Conservation (phyloP, 2,113 vertebrate species). For the Probosciger aterrimus region DNA sequence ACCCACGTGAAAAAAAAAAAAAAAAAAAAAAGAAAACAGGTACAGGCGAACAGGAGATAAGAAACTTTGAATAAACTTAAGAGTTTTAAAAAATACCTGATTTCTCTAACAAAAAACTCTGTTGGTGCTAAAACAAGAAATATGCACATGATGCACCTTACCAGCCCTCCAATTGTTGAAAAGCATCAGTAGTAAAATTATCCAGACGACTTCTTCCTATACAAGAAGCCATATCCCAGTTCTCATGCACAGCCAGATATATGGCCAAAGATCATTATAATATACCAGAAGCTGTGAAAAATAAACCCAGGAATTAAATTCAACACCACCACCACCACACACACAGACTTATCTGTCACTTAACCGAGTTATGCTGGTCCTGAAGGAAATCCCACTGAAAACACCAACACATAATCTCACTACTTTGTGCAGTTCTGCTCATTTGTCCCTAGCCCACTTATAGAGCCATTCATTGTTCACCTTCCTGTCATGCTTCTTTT, state of each 20-base stretch:
- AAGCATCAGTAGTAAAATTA: not conserved
- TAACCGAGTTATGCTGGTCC: not conserved
- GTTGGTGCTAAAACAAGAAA: not conserved
- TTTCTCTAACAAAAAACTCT: not conserved
- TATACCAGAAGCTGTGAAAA: no score
- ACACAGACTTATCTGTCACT: not conserved
- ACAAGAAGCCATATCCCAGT: no score
- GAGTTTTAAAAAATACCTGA: accelerated
- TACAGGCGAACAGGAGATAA: accelerated
- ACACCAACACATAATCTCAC: accelerated
- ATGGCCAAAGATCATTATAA: no score
- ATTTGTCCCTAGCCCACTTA: not conserved
- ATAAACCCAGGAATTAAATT: no score
- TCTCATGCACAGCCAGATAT: no score
- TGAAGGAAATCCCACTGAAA: not conserved
- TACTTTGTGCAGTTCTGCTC: not conserved
- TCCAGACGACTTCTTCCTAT: no score
- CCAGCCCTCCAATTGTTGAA: not conserved
- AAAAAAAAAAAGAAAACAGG: accelerated
- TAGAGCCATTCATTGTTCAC: not conserved
- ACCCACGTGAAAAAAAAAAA: accelerated
- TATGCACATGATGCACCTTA: accelerated
- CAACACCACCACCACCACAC: no score
- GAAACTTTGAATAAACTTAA: not conserved
- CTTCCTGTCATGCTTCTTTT: not conserved